Evolutionary conservation across 2,113 vertebrate species (phyloP).

Genomic region (Ginglymostoma cirratum): DNA sequence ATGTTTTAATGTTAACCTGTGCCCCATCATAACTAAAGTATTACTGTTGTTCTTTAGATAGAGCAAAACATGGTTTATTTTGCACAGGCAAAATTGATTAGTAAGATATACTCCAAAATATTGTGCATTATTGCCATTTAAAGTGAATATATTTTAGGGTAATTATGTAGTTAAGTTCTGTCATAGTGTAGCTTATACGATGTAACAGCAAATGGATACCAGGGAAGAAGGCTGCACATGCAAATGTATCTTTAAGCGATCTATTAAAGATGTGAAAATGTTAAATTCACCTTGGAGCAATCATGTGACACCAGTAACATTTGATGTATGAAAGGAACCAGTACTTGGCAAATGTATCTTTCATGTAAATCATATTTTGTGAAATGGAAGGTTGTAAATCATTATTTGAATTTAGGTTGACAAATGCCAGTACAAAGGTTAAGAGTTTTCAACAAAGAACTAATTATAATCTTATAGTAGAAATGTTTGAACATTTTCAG

Average conservation of each 20-base stretch:
- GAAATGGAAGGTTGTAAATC: conserved; percentile 21
- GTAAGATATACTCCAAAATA: neutral
- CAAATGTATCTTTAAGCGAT: neutral
- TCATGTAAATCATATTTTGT: conserved; percentile 15
- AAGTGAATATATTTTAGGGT: neutral
- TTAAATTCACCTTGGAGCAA: neutral
- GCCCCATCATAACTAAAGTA: neutral
- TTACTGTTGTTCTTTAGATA: neutral
- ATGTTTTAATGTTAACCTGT: too few species aligned
- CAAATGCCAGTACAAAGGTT: neutral
- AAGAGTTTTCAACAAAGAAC: conserved; percentile 30
- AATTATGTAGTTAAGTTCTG: neutral
- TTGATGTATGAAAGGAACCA: neutral
- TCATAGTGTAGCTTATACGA: neutral
- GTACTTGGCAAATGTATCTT: neutral
- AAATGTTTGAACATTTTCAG: conserved; percentile 52
- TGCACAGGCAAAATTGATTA: neutral
- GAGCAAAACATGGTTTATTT: neutral
- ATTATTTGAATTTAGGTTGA: conserved; percentile 31
- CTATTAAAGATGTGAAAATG: conserved; percentile 13
- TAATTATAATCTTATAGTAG: conserved; percentile 52
- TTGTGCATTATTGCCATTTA: neutral
- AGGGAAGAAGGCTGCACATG: neutral
- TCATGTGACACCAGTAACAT: neutral
- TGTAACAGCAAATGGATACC: neutral